These are phyloP conservation scores for Aphaenogaster ashmeadi DNA, from an alignment of 1,140 invertebrate genomes.

Conservation along the genomic window DNA sequence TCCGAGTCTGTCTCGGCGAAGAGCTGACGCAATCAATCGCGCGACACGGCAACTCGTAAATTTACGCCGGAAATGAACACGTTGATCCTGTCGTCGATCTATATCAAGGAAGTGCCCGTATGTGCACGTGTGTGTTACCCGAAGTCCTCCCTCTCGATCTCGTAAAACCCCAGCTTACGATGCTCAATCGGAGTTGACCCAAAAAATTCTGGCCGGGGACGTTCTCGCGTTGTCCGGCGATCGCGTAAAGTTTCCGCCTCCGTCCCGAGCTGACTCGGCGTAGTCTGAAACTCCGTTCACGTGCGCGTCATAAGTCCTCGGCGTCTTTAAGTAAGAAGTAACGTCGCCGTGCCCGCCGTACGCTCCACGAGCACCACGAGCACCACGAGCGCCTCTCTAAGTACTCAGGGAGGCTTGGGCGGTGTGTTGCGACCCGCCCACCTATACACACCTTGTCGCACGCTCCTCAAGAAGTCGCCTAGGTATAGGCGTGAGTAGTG, in stretches of 20 bases:
- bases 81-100: neutral
- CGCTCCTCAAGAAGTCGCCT: conserved; percentile 37
- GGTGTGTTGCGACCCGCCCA: conserved; percentile 35
- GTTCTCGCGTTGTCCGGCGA: conserved; percentile 42
- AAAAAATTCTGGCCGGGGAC: conserved; percentile 44
- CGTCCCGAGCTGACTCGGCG: conserved; percentile 47
- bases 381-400: conserved; percentile 63
- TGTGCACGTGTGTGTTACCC: neutral
- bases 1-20: neutral
- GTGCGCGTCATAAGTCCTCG: conserved; percentile 79
- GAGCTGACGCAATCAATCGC: conserved; percentile 17
- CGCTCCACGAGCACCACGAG: conserved; percentile 63
- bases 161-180: conserved; percentile 45
- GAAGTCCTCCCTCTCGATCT: conserved; percentile 24
- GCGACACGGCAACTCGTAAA: conserved; percentile 30
- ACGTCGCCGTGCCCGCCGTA: conserved; percentile 61
- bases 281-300: conserved; percentile 78
- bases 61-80: conserved; percentile 10
- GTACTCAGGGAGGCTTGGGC: conserved; percentile 67
- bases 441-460: conserved; percentile 32
- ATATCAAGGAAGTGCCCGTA: neutral
- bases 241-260: conserved; percentile 43
- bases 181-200: conserved; percentile 53
- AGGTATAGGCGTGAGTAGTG: conserved; percentile 32
- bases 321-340: conserved; percentile 81